Percentiles rank a stretch among this genome's conserved stretches.
Conservation (phyloP, 2,113 vertebrate genomes). For the Tympanuchus pallidicinctus region DNA sequence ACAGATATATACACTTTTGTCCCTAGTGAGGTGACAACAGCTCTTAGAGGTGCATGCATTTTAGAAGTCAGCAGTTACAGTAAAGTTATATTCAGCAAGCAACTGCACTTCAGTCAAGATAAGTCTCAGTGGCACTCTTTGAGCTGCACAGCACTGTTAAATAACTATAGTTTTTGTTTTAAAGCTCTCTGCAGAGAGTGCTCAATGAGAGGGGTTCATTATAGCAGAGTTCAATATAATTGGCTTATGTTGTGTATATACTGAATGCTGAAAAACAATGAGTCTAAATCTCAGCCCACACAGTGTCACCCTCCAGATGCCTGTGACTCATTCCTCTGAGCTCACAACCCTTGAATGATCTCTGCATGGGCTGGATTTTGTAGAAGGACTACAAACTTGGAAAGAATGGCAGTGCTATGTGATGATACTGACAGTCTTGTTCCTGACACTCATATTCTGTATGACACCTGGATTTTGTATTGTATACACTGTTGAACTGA, state of each 20-base stretch:
- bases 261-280: not conserved
- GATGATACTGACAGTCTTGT: not conserved
- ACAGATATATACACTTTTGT: not conserved
- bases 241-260: not conserved
- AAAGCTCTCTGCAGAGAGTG: not conserved
- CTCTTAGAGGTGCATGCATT: not conserved
- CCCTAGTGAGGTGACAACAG: not conserved
- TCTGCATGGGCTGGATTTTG: not conserved
- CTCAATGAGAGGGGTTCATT: not conserved
- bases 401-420: fast-evolving
- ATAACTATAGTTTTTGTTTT: not conserved
- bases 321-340: not conserved
- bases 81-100: not conserved
- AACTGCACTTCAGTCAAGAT: not conserved
- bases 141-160: not conserved
- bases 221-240: not conserved
- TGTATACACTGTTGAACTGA: not conserved
- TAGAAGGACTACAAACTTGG: not conserved
- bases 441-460: not conserved
- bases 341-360: not conserved
- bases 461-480: not conserved
- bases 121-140: not conserved
- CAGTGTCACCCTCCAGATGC: not conserved
- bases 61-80: not conserved
- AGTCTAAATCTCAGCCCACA: not conserved